Base-by-base conservation (phyloP, 2,797 vertebrate species). In the Chaunax sp. region DNA sequence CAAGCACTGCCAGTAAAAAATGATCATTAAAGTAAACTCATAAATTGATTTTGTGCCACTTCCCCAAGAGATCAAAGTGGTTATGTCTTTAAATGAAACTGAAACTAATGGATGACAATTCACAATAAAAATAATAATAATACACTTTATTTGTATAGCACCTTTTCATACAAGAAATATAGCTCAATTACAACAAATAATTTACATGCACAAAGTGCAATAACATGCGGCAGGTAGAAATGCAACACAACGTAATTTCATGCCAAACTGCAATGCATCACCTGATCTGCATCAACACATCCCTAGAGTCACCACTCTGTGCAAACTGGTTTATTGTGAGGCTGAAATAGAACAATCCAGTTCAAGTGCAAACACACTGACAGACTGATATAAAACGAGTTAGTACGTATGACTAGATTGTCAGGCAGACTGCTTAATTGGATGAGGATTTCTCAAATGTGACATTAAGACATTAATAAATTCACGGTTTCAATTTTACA, bases 1-100 rank as follows among this genome's bases (percentile, higher is more conserved):
- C 20, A 33, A 63, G 28, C 0, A 2, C 18, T 60, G 44, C 8
- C n/a, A 52, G 20, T 64, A 54, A 50, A 67, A 56, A 51, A 14
- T 28, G 26, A 61, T 50, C 35, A 15, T 40, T 60, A 30, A 71
- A 66, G 14, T n/a, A 45, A 40, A 25, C 38, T 40, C 33, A 64
- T 18, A 2, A 13, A 14, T 23, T 53, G 43, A 50, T 60, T 65
- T 45, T 33, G 15, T 49, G 8, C 25, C n/a, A n/a, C 22, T 45
- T 51, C 44, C 25, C 15, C 18, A 16, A 33, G 0, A 33, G 41
- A 52, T 59, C 14, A 46, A 58, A 41, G 12, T 1, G 45, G 19
- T 45, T 51, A 14, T 45, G 51, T 49, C 19, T 40, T 30, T n/a
- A n/a, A n/a, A n/a, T n/a, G n/a, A n/a, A n/a, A n/a, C n/a, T n/a